These are phyloP conservation scores for Rousettus leschenaultii DNA, from an alignment of 2,113 vertebrate species.

Conservation along the genomic window DNA sequence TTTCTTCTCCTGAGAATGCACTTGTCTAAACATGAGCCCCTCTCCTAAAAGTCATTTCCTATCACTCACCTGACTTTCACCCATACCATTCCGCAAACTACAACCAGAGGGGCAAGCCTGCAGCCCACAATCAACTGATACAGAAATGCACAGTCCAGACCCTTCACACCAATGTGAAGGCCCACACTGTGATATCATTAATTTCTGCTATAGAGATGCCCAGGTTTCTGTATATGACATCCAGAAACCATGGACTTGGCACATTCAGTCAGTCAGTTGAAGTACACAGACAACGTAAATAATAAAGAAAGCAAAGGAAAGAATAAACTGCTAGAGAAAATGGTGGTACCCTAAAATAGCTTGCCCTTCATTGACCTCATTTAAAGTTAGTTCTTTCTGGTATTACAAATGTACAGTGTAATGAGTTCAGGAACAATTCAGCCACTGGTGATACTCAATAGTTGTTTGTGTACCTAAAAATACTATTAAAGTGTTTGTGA, in stretches of 20 bases:
- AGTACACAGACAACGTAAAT: not conserved
- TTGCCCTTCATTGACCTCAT: not conserved
- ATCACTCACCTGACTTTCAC: too few species aligned
- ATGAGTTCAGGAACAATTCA: not conserved
- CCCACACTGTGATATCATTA: not conserved
- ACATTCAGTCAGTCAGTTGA: not conserved
- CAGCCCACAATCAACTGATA: not conserved
- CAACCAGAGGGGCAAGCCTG: fast-evolving
- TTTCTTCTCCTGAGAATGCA: not conserved
- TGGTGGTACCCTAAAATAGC: not conserved
- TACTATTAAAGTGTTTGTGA: not conserved
- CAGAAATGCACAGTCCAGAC: not conserved
- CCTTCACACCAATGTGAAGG: not conserved
- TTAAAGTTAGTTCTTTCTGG: not conserved
- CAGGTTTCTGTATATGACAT: not conserved
- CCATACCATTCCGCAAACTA: fast-evolving
- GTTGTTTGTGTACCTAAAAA: not conserved
- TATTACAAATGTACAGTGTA: not conserved
- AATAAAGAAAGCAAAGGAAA: not conserved
- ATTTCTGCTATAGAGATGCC: not conserved
- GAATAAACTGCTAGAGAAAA: not conserved
- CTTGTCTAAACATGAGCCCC: not conserved
- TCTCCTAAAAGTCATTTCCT: not conserved
- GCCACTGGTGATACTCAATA: not conserved
- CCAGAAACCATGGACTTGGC: not conserved